Evolutionary conservation across 2,888 invertebrate species (phyloP).

Genomic region (Drosophila phalerata): DNA sequence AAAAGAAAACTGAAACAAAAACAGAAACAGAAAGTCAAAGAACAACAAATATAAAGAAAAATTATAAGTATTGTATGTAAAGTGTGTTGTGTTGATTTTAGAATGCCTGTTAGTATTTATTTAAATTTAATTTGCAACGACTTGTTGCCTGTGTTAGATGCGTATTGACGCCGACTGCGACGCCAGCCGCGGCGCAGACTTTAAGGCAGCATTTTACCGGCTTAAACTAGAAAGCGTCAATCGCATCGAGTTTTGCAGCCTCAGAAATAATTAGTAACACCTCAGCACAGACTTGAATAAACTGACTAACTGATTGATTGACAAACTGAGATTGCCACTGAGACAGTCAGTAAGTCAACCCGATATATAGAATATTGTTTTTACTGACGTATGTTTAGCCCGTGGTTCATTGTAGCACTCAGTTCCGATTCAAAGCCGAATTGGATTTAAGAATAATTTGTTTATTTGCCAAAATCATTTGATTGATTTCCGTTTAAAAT

Average conservation of each 20-base stretch:
- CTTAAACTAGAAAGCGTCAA: constrained; percentile 63
- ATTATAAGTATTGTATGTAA: constrained; percentile 5
- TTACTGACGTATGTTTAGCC: neutral
- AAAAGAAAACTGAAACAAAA: constrained; percentile 45
- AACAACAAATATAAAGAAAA: constrained; percentile 3
- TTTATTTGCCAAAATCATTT: constrained; percentile 29
- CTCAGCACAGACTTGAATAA: constrained; percentile 17
- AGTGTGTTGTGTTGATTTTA: constrained; percentile 32
- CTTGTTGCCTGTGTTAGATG: constrained; percentile 23
- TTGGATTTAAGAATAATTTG: constrained; percentile 6
- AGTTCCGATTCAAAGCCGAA: neutral
- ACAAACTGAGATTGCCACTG: constrained; percentile 8
- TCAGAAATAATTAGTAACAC: constrained; percentile 26
- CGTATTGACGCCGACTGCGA: constrained; percentile 18
- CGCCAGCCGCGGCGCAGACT: constrained; percentile 12
- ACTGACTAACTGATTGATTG: constrained; percentile 16
- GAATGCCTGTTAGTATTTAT: constrained; percentile 48
- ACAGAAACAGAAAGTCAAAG: constrained; percentile 11
- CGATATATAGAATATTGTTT: neutral
- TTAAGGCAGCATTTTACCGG: constrained; percentile 57
- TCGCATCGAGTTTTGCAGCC: constrained; percentile 48
- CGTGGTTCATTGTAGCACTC: constrained; percentile 14
- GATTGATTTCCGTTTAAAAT: constrained; percentile 37
- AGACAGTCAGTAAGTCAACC: neutral
- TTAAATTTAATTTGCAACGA: constrained; percentile 55